These are phyloP conservation scores for Keiferia lycopersicella DNA, from an alignment of 2,888 invertebrate species.

Conservation along the genomic window DNA sequence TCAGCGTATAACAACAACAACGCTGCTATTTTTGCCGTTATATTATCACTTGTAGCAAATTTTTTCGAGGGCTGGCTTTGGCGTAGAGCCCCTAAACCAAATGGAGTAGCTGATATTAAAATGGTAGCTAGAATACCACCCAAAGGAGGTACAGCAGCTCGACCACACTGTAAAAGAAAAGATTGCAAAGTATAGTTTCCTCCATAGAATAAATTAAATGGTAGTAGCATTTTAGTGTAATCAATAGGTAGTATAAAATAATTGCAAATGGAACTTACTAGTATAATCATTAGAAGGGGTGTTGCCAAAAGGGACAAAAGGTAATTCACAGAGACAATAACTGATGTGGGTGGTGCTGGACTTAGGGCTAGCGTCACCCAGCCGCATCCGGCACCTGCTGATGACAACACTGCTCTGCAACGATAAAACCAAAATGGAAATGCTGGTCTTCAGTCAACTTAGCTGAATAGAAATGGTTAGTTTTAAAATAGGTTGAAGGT, in stretches of 20 bases:
- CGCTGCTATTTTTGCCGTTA: constrained; percentile 43
- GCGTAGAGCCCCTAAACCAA: constrained; percentile 42
- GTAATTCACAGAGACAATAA: constrained; percentile 45
- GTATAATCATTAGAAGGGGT: constrained; percentile 49
- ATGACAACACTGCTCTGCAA: constrained; percentile 58
- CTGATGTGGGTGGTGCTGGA: constrained; percentile 34
- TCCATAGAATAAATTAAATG: no score
- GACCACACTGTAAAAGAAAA: constrained; percentile 52
- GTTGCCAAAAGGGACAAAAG: constrained; percentile 48
- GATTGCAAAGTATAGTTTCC: no score
- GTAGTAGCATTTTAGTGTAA: not conserved
- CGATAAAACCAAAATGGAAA: not conserved
- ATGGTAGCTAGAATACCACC: constrained; percentile 42
- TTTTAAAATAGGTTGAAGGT: no score
- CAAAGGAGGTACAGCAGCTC: constrained; percentile 46
- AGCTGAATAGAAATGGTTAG: no score
- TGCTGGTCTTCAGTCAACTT: not conserved
- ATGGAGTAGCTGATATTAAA: constrained; percentile 45
- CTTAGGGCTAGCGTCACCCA: constrained; percentile 63
- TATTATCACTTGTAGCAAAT: not conserved
- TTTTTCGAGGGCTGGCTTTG: constrained; percentile 20
- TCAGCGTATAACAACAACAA: constrained; percentile 58
- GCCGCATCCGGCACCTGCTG: constrained; percentile 57
- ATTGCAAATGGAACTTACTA: constrained; percentile 47
- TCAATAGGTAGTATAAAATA: no score